Evolutionary conservation across 2,113 vertebrate genomes (phyloP), one percentile per base, ranked within the genome.

Genomic region (Malurus elegans): DNA sequence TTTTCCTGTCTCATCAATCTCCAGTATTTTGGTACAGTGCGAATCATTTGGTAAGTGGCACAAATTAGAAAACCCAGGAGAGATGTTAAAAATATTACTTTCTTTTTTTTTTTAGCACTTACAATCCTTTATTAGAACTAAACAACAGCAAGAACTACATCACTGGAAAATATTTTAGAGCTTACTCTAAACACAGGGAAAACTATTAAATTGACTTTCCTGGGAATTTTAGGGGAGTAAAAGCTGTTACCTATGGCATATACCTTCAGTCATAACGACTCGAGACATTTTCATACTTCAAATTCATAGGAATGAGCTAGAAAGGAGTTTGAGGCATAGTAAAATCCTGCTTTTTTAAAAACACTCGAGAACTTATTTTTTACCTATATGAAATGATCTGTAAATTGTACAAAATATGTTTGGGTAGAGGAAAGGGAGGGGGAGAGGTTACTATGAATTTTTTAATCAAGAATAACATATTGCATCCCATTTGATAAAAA

Each of bases 1-100:
- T 96, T 97, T 90, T 95, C 72, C 92, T 88, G 88, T 88, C 92
- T 96, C 82, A 93, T 94, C 96, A 93, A 84, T 96, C 93, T 90
- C 75, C 90, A 50, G 67, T 93, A 93, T 96, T 95, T 96, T 90
- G 93, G 79, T 96, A 95, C 93, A 83, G 82, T 42, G 75, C 16
- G 69, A 96, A 90, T 95, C 90, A 88, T 94, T 96, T 95, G 57
- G 67, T 64, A 94, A 96, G 61, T 21, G 72, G 57, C 92, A 92
- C 75, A 57, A 92, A 96, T 90, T 79, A 90, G 69, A 86, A 95
- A 95, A 64, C 36, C 67, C 75, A 86, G 84, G 90, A 74, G 69
- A 90, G 56, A 90, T 12, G 65, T 62, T 86, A 94, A 94, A 96
- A 94, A 94, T 95, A 86, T 26, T 70, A 25, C 31, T 21, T 19